phyloP scores from a whole-genome alignment of 2,888 invertebrate genomes.

The Didymodactylos carnosus region DNA sequence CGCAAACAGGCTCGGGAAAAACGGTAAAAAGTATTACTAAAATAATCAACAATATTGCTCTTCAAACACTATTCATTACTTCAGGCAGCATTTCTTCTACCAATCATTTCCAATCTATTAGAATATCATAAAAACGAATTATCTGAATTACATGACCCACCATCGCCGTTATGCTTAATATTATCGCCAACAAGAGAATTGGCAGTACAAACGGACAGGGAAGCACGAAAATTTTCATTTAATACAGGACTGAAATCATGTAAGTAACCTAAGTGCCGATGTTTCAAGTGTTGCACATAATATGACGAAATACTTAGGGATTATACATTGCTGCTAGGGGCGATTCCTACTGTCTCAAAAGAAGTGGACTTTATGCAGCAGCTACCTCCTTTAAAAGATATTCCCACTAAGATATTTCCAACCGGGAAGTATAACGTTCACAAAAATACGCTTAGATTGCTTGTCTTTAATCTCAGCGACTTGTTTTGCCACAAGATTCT shows the following conservation, averaged over 20 bases:
- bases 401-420: no score
- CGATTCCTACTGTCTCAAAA: no score
- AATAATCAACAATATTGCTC: background rate
- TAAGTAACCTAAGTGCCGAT: background rate
- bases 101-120: slow-evolving; percentile 8
- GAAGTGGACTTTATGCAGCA: no score
- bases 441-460: no score
- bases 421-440: no score
- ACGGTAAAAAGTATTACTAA: background rate
- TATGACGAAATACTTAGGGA: background rate
- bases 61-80: background rate
- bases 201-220: slow-evolving; percentile 5
- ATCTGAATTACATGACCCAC: background rate
- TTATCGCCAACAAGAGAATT: slow-evolving; percentile 13
- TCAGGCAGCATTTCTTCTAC: slow-evolving; percentile 9
- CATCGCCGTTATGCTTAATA: slow-evolving; percentile 3
- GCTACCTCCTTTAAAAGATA: no score
- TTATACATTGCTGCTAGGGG: no score
- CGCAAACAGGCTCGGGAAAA: slow-evolving; percentile 14
- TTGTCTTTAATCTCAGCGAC: no score
- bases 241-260: background rate
- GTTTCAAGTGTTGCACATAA: background rate
- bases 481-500: no score
- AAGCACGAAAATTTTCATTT: slow-evolving; percentile 10
- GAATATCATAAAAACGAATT: slow-evolving; percentile 1